Evolutionary conservation across 2,113 vertebrate genomes (phyloP), one percentile per base, ranked within the genome.

Genomic region (Paracanthobrama guichenoti): DNA sequence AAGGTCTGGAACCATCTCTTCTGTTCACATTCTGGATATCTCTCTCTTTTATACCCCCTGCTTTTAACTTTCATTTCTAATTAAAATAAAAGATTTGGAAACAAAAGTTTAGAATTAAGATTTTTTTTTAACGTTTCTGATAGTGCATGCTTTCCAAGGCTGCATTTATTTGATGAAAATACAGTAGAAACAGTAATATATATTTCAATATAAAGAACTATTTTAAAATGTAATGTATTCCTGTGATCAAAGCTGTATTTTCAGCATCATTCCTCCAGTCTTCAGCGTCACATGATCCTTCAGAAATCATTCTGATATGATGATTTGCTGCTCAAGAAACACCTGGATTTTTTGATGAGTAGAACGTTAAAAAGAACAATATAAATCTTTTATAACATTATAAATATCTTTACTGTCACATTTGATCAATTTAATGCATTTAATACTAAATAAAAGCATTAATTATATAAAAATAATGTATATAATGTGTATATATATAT

Each of bases 1-100:
- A 98, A 98, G 96, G 97, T 98, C 35, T 69, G 66, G 31, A 69
- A 39, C 20, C 18, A 35, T 69, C 28, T 39, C 9, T 9, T 20
- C 31, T 69, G 16, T 55, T 55, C 53, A 55, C 53, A 22, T 55
- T 55, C 18, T 8, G 53, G 18, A 55, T 55, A 55, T 8, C 8
- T 11, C 18, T 39, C 9, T 69, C 6, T 69, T 22, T 35, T 35
- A 31, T 69, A 11, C 35, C 35, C 16, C 18, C 1, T 69, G 31
- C 66, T 69, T 69, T 69, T 42, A 22, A 39, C 20, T 69, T 39
- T 39, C 0, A 22, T 42, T 69, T 69, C 18, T 69, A 42, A 42
- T 11, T 69, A 4, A 22, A 67, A 39, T 39, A 11, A 42, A 22
- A 69, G 12, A 69, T n/a, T n/a, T n/a, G 2, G 35, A 8, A 2